Percentiles rank a stretch among this genome's conserved stretches.
Evolutionary conservation across 1,140 invertebrate species (phyloP).

Genomic region (Aradophagus sp.): DNA sequence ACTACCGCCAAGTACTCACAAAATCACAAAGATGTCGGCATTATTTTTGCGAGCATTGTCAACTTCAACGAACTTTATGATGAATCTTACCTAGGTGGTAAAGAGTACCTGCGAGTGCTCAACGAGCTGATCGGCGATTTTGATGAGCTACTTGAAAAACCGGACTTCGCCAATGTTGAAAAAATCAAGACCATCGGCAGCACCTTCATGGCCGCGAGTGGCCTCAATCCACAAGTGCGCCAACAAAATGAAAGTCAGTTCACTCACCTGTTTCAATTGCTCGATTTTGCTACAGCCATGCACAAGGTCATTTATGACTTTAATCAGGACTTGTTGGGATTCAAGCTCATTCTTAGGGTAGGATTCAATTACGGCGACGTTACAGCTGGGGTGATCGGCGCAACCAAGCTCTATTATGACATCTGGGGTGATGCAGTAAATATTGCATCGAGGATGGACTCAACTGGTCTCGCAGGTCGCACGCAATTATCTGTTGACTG

Average conservation of each 20-base stretch:
- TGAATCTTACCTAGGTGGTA: constrained; percentile 93
- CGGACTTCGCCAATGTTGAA: constrained; percentile 91
- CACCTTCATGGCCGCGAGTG: constrained; percentile 98
- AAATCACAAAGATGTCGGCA: constrained; percentile 93
- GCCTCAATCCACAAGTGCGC: constrained; percentile 85
- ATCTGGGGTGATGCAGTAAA: constrained; percentile 99
- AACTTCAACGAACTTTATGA: constrained; percentile 98
- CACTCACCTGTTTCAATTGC: constrained; percentile 88
- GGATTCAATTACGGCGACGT: constrained; percentile 91
- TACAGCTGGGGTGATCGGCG: constrained; percentile 96
- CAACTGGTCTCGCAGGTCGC: constrained; percentile 87
- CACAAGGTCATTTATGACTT: constrained; percentile 90
- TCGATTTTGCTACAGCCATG: constrained; percentile 92
- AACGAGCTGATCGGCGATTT: constrained; percentile 97
- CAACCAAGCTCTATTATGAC: constrained; percentile 96
- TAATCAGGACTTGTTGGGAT: constrained; percentile 90
- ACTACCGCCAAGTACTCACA: constrained; percentile 96
- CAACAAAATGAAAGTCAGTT: constrained; percentile 78
- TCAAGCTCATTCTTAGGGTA: constrained; percentile 93
- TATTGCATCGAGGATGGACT: constrained; percentile 97
- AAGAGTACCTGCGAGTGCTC: constrained; percentile 93
- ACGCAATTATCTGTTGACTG: constrained; percentile 90
- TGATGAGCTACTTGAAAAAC: constrained; percentile 89
- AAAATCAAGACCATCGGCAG: constrained; percentile 99
- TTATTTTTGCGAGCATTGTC: constrained; percentile 95